Base-by-base conservation (phyloP, 2,797 vertebrate genomes). In the Geotria australis region DNA sequence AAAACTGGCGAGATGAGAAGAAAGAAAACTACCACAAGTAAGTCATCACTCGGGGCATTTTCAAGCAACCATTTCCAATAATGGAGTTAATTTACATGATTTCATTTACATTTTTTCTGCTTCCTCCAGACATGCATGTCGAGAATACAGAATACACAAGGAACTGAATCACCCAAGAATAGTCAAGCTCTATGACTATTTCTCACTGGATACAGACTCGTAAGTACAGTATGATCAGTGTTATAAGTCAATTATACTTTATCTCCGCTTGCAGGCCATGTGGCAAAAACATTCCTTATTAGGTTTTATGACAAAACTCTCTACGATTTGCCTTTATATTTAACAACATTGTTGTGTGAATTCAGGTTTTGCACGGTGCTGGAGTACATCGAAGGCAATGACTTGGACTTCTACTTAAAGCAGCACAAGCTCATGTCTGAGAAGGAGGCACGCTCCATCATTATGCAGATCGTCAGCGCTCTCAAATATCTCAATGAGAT, bases 1-100 rank as follows among this genome's bases (percentile, higher is more conserved):
- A 98, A 72, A 96, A 91, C 73, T 98, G 91, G 91, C 79, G 91
- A 64, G 91, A 95, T 60, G 91, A 98, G 72, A 98, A 98, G 74
- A 98, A 98, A 66, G 89, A 98, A 68, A 98, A 98, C 72, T 96
- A 96, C 69, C 91, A 98, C 73, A 98, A 95, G 89, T 98, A 83
- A 63, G 72, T 73, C 24, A 38, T 38, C n/a, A n/a, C n/a, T n/a
- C 24, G 24, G 24, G 24, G 24, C 24, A 38, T 38, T 38, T 24
- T 5, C 24, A 38, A 24, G 38, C 38, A 24, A 38, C 24, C 38
- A 24, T 38, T 38, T 38, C 38, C 38, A 38, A 38, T 38, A 38
- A 24, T 38, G 38, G 38, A 5, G 24, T 38, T 38, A 38, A 24
- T 24, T 38, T 24, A 38, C 24, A 38, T 38, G 24, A 38, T 38